Conservation (phyloP, 2,888 invertebrate species). For the Quadroppia sp. region DNA sequence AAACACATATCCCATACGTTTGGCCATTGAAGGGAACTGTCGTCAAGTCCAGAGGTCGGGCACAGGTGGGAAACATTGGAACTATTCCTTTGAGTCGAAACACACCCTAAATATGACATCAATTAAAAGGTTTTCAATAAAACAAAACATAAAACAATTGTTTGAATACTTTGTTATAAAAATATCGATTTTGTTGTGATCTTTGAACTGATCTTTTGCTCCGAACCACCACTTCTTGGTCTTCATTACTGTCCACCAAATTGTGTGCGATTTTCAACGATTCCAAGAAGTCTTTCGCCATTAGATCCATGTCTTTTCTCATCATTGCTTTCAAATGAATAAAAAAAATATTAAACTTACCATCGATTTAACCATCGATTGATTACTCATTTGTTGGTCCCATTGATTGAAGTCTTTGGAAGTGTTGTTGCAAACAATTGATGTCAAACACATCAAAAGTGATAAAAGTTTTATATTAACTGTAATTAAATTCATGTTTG, state of each 20-base stretch:
- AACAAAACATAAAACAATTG: background rate
- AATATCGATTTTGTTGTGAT: background rate
- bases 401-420: background rate
- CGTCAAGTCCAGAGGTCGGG: background rate
- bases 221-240: background rate
- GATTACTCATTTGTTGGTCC: background rate
- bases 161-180: conserved; percentile 4
- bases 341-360: background rate
- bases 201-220: background rate
- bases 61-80: conserved; percentile 5
- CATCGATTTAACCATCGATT: background rate
- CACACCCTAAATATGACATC: background rate
- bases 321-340: background rate
- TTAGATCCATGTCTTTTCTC: background rate
- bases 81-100: background rate
- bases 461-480: background rate
- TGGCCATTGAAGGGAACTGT: background rate
- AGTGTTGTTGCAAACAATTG: background rate
- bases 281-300: background rate
- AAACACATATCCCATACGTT: conserved; percentile 24
- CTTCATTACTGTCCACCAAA: background rate
- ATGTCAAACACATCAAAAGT: background rate
- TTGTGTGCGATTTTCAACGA: conserved; percentile 13
- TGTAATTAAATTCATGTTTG: background rate
- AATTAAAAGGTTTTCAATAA: background rate